Percentiles rank a stretch among this genome's conserved stretches.
These are phyloP conservation scores for Columba guinea DNA, from an alignment of 2,797 vertebrate genomes.

Conservation along the genomic window DNA sequence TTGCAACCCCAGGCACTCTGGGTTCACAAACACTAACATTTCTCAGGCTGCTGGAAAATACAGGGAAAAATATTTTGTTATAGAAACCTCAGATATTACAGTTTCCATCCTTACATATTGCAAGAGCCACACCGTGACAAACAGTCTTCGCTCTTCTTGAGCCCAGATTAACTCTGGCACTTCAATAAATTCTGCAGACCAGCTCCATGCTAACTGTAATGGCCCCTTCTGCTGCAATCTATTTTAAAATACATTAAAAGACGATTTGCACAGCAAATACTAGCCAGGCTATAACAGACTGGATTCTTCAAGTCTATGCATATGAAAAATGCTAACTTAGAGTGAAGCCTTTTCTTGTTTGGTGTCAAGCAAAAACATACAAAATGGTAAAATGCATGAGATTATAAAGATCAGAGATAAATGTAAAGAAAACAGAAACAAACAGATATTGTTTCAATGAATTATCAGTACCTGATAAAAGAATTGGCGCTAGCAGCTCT, in stretches of 20 bases:
- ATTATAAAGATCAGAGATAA: slow-evolving; percentile 10
- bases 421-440: slow-evolving; percentile 23
- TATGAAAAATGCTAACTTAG: not conserved
- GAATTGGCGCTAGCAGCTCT: not conserved
- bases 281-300: not conserved
- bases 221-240: not conserved
- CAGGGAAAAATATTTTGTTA: not conserved
- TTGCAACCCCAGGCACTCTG: not conserved
- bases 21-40: not conserved
- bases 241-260: not conserved
- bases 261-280: not conserved
- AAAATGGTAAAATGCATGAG: not conserved
- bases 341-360: not conserved
- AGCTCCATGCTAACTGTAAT: not conserved
- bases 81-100: not conserved
- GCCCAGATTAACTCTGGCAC: not conserved
- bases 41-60: not conserved
- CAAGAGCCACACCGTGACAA: not conserved
- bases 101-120: not conserved
- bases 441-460: not conserved
- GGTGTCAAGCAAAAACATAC: not conserved
- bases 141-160: not conserved
- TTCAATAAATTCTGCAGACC: not conserved
- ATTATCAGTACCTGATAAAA: not conserved
- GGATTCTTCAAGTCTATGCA: not conserved